These are phyloP conservation scores for Furcifer pardalis DNA, from an alignment of 2,797 vertebrate genomes.

Conservation along the genomic window DNA sequence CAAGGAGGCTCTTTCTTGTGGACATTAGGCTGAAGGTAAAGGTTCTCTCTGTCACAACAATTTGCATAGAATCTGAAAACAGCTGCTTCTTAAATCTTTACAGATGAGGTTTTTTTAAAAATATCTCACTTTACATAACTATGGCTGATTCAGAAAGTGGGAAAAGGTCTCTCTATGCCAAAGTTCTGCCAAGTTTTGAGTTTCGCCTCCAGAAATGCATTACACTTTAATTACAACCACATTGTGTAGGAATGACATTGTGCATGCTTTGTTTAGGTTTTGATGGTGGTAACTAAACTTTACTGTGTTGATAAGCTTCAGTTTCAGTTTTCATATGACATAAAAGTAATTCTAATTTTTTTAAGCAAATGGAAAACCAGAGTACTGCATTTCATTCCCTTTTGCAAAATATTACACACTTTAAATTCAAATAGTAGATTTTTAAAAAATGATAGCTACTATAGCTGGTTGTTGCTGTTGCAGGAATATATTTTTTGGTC, in stretches of 20 bases:
- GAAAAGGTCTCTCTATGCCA: conserved; percentile 23
- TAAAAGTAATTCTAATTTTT: conserved; percentile 16
- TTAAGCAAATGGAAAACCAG: background rate
- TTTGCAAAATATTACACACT: background rate
- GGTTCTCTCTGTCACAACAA: conserved; percentile 16
- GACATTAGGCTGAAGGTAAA: background rate
- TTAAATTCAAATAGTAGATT: conserved; percentile 5
- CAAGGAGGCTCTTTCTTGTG: no score
- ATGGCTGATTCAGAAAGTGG: conserved; percentile 41
- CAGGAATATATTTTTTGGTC: background rate
- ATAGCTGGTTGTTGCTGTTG: conserved; percentile 18
- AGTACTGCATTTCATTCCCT: background rate
- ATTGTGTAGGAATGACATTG: background rate
- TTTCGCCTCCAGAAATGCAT: conserved; percentile 52
- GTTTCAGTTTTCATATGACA: conserved; percentile 41
- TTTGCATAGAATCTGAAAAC: background rate
- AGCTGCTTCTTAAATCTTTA: conserved; percentile 23
- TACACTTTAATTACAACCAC: conserved; percentile 46
- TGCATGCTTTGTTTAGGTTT: conserved; percentile 49
- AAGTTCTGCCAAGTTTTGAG: conserved; percentile 36
- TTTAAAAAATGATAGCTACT: background rate
- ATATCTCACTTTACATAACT: conserved; percentile 40
- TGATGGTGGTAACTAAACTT: conserved; percentile 48
- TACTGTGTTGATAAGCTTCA: conserved; percentile 39
- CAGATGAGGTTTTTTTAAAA: background rate